Conservation (phyloP, 2,888 invertebrate genomes). For the Polyommatus icarus region DNA sequence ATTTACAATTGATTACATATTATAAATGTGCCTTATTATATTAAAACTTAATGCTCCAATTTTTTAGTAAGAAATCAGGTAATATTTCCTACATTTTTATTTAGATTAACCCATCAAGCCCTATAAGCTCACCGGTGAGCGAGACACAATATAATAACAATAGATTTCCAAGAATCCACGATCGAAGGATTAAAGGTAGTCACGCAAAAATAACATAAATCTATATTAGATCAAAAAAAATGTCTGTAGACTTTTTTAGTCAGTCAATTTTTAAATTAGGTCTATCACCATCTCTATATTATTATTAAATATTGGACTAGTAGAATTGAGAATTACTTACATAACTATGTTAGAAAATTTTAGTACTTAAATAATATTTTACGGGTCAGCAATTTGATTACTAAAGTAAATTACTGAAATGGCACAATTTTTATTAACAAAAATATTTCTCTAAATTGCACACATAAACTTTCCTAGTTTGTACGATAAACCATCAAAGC, state of each 20-base stretch:
- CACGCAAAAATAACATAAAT: background rate
- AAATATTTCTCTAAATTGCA: background rate
- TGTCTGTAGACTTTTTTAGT: background rate
- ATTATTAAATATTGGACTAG: constrained; percentile 5
- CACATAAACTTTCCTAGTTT: background rate
- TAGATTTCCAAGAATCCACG: too few species aligned
- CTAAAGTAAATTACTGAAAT: background rate
- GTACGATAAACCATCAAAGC: background rate
- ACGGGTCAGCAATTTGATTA: background rate
- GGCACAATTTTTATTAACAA: background rate
- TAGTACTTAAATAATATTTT: background rate
- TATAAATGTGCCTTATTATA: background rate
- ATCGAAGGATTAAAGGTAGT: background rate
- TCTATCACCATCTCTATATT: background rate
- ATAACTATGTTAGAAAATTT: background rate
- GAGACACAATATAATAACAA: too few species aligned
- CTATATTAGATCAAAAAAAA: background rate
- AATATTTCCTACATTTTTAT: background rate
- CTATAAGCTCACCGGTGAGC: too few species aligned
- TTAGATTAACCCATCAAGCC: too few species aligned
- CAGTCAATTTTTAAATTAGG: background rate
- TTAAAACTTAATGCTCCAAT: too few species aligned
- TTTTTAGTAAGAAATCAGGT: background rate
- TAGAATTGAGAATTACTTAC: background rate
- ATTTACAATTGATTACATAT: background rate